Conservation (phyloP, 2,113 vertebrate species). For the Meleagris gallopavo region DNA sequence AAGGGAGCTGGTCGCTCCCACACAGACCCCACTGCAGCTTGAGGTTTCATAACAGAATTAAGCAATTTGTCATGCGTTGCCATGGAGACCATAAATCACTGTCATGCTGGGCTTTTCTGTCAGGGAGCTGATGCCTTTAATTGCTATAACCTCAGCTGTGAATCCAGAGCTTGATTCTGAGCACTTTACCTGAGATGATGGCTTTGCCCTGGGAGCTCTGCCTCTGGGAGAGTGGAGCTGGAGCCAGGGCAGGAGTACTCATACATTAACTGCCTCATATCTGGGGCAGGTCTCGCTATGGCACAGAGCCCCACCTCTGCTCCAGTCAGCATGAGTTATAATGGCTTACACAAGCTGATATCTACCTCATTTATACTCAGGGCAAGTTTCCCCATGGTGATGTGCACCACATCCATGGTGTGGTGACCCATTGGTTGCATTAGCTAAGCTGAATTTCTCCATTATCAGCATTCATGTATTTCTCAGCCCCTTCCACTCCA, state of each 20-base stretch:
- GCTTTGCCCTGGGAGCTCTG: background rate
- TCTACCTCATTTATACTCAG: background rate
- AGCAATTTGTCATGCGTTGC: slow-evolving; percentile 70
- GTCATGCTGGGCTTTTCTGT: slow-evolving; percentile 46
- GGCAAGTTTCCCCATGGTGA: background rate
- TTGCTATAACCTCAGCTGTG: background rate
- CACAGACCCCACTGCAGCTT: slow-evolving; percentile 15
- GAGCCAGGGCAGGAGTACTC: rapidly evolving
- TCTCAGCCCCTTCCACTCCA: background rate
- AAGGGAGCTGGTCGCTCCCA: background rate
- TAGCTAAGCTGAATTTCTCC: background rate
- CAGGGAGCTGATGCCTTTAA: background rate
- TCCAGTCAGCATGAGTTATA: background rate
- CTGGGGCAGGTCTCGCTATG: background rate
- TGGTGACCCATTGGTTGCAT: background rate
- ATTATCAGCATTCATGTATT: background rate
- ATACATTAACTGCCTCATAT: rapidly evolving
- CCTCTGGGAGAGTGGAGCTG: background rate
- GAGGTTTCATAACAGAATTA: slow-evolving; percentile 71
- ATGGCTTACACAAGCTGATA: background rate
- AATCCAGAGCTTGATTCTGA: background rate
- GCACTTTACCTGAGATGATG: background rate
- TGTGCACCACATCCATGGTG: background rate
- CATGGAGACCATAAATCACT: slow-evolving; percentile 68
- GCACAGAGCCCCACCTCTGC: background rate